Conservation (phyloP, 2,888 invertebrate species). For the Axea sp. region DNA sequence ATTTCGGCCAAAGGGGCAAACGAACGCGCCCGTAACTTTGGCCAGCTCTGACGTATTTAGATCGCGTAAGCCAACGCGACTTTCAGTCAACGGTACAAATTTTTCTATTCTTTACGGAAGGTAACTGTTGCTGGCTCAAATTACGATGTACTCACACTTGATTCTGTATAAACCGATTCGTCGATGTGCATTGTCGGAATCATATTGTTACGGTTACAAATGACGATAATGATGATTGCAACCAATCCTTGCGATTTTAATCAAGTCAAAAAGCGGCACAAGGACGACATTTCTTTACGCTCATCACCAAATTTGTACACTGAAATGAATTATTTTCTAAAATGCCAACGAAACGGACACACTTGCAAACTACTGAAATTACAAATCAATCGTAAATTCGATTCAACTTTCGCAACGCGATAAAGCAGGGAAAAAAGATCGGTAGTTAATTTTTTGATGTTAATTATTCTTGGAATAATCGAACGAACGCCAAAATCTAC, state of each 20-base stretch:
- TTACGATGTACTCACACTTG: conserved; percentile 37
- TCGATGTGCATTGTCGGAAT: conserved; percentile 53
- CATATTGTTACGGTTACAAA: conserved; percentile 42
- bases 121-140: conserved; percentile 58
- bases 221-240: conserved; percentile 15
- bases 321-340: conserved; percentile 19
- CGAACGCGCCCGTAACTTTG: conserved; percentile 17
- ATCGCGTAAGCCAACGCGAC: conserved; percentile 33
- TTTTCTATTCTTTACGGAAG: conserved; percentile 58
- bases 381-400: no score
- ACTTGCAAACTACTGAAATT: no score
- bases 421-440: no score
- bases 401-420: no score
- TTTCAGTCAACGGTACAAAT: conserved; percentile 60
- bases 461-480: no score
- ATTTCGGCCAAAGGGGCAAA: conserved; percentile 12
- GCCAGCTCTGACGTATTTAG: conserved; percentile 42
- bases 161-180: conserved; percentile 51
- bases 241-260: conserved; percentile 36
- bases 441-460: no score
- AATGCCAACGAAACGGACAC: no score
- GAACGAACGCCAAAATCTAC: no score
- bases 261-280: neutral
- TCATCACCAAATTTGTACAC: conserved; percentile 9
- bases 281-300: conserved; percentile 24